A percentile compares a stretch with the other conserved stretches of the same genome.
Conservation (phyloP, 2,797 vertebrate genomes). For the Ptychobarbus kaznakovi region DNA sequence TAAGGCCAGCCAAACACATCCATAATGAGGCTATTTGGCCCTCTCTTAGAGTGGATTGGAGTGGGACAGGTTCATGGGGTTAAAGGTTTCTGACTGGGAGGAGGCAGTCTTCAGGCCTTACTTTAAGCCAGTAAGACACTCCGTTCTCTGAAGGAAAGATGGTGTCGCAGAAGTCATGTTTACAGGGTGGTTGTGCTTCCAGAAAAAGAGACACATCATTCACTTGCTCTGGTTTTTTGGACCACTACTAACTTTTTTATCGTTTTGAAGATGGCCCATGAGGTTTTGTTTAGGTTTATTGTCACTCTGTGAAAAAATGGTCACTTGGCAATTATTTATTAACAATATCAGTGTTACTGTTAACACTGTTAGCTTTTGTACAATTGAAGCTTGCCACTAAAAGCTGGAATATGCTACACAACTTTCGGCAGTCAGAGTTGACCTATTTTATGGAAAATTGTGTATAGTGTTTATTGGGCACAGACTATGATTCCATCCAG, state of each 20-base stretch:
- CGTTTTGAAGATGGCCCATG: not conserved
- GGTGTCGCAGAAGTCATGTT: constrained; percentile 23
- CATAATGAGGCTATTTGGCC: constrained; percentile 57
- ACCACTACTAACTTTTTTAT: not conserved
- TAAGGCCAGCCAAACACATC: constrained; percentile 57
- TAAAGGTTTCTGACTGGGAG: not conserved
- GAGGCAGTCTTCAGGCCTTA: not conserved
- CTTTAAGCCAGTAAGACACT: not conserved
- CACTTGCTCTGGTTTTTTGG: not conserved
- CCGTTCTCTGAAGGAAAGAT: not conserved
- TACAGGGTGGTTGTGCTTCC: not conserved
- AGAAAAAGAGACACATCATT: constrained; percentile 23
- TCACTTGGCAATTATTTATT: not conserved
- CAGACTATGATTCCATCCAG: not conserved
- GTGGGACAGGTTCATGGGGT: constrained; percentile 1
- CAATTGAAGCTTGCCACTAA: not conserved
- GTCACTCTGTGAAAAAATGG: not conserved
- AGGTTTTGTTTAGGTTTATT: not conserved
- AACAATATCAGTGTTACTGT: not conserved
- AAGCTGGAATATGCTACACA: not conserved
- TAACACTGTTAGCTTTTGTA: not conserved
- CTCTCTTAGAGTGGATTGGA: constrained; percentile 26
- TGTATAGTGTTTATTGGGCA: not conserved
- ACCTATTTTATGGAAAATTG: not conserved
- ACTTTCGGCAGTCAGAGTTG: not conserved